Percentiles rank a stretch among this genome's conserved stretches.
Evolutionary conservation across 2,888 invertebrate genomes (phyloP).

Genomic region (Morinoia aosen): DNA sequence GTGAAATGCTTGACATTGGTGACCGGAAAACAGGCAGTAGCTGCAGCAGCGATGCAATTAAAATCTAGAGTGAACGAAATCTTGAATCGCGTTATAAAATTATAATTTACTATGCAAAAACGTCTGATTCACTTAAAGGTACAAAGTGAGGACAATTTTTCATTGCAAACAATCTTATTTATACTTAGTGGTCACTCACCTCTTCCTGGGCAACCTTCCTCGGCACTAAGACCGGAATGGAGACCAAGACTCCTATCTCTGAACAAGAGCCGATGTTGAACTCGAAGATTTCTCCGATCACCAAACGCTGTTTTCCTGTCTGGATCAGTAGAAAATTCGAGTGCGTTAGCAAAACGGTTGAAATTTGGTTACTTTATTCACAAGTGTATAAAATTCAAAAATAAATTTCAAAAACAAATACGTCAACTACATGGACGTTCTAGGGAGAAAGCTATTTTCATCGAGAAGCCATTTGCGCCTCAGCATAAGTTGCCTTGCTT

Average conservation of each 20-base stretch:
- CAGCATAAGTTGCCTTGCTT: neutral
- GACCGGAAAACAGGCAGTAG: neutral
- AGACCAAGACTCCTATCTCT: neutral
- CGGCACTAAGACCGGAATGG: neutral
- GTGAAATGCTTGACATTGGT: neutral
- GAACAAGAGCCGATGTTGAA: neutral
- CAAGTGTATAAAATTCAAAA: neutral
- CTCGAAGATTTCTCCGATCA: neutral
- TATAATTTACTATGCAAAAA: neutral
- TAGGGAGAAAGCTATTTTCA: neutral
- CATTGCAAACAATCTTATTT: neutral
- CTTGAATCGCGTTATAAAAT: neutral
- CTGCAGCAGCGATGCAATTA: neutral
- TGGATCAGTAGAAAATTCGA: neutral
- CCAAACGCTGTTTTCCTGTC: neutral
- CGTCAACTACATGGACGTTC: neutral
- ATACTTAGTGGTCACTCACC: neutral
- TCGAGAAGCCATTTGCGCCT: neutral
- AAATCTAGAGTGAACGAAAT: neutral
- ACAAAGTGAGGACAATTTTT: neutral
- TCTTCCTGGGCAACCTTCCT: neutral
- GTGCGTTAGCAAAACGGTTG: neutral
- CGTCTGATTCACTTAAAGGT: neutral
- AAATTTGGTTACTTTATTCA: neutral
- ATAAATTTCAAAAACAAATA: neutral